Percentiles rank a stretch among this genome's conserved stretches.
phyloP scores from a whole-genome alignment of 2,113 vertebrate genomes.

The Archocentrus centrarchus region DNA sequence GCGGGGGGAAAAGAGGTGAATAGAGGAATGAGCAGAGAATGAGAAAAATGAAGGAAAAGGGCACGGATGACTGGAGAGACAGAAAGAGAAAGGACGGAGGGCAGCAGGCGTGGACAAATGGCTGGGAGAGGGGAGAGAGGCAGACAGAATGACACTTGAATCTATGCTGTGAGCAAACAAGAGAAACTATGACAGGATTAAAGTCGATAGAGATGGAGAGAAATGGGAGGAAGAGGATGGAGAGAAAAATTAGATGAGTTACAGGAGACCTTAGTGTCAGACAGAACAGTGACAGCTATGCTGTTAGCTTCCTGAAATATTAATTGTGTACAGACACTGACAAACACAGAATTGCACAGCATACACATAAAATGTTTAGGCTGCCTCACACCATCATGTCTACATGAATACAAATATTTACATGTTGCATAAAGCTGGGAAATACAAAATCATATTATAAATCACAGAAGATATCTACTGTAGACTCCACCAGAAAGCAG shows the following conservation, averaged over 20 bases:
- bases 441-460: background rate
- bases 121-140: constrained; percentile 18
- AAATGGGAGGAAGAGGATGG: background rate
- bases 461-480: background rate
- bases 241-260: background rate
- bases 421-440: background rate
- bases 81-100: constrained; percentile 35
- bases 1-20: background rate
- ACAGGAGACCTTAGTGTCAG: background rate
- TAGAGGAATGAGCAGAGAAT: constrained; percentile 38
- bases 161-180: constrained; percentile 34
- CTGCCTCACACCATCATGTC: background rate
- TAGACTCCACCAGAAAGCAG: background rate
- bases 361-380: background rate
- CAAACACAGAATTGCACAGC: background rate
- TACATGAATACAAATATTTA: constrained; percentile 7
- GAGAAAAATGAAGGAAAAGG: constrained; percentile 23
- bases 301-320: constrained; percentile 34
- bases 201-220: constrained; percentile 2
- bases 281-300: constrained; percentile 10
- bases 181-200: constrained; percentile 14
- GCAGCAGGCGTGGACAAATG: constrained; percentile 25
- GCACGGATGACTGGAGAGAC: constrained; percentile 29
- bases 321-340: background rate
- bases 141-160: constrained; percentile 32